Evolutionary conservation across 2,888 invertebrate genomes (phyloP).

Genomic region (Anorthoa munda): DNA sequence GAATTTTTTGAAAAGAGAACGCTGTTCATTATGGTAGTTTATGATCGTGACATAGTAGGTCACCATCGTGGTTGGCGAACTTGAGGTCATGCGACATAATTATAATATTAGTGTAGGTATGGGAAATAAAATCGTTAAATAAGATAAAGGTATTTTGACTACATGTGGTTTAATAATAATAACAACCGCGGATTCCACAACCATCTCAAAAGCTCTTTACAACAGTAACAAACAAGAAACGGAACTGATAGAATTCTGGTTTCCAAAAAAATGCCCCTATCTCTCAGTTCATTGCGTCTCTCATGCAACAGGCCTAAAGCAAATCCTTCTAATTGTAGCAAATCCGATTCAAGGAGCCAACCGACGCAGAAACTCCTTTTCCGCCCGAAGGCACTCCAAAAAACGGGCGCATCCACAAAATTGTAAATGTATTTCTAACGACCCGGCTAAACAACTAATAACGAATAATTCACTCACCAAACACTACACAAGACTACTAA

Average conservation of each 20-base stretch:
- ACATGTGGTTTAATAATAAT: conserved; percentile 16
- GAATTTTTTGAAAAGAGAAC: conserved; percentile 12
- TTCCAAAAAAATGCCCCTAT: conserved; percentile 66
- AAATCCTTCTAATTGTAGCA: conserved; percentile 81
- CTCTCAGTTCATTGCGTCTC: conserved; percentile 66
- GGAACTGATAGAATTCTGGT: conserved; percentile 51
- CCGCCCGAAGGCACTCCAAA: conserved; percentile 78
- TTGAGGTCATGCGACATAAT: background rate
- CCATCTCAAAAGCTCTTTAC: conserved; percentile 33
- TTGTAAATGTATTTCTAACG: conserved; percentile 83
- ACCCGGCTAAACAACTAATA: conserved; percentile 81
- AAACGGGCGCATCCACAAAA: conserved; percentile 79
- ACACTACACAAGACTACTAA: conserved; percentile 72
- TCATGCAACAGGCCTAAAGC: conserved; percentile 76
- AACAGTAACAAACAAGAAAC: conserved; percentile 50
- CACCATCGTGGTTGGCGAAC: background rate
- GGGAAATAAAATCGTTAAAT: conserved; percentile 8
- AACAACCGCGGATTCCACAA: conserved; percentile 19
- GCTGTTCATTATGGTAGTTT: background rate
- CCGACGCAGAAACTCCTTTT: conserved; percentile 85
- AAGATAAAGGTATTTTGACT: background rate
- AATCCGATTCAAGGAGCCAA: conserved; percentile 84
- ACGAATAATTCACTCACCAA: conserved; percentile 84
- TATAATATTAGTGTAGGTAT: background rate
- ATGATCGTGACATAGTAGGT: background rate